phyloP scores from a whole-genome alignment of 2,888 invertebrate species.

The Drosophila pegasa region DNA sequence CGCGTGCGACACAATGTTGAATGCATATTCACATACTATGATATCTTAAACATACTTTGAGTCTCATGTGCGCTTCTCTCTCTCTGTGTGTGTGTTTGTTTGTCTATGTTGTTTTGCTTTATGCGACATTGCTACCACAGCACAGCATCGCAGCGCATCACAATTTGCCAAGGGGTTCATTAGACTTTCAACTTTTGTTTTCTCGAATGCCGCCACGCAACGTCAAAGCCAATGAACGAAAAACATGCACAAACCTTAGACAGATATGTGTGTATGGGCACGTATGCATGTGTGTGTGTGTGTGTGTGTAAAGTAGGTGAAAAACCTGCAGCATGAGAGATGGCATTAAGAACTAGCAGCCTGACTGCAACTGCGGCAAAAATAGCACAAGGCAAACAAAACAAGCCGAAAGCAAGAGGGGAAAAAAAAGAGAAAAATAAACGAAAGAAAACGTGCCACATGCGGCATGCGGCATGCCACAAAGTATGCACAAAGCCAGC shows the following conservation, averaged over 20 bases:
- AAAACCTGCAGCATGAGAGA: constrained; percentile 6
- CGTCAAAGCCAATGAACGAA: constrained; percentile 77
- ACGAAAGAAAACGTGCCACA: constrained; percentile 53
- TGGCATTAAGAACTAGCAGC: constrained; percentile 1
- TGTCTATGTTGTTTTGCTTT: constrained; percentile 44
- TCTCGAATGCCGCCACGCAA: constrained; percentile 41
- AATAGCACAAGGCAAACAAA: constrained; percentile 47
- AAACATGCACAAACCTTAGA: constrained; percentile 58
- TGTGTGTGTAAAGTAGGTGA: constrained; percentile 8
- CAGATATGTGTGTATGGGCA: constrained; percentile 12
- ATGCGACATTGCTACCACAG: constrained; percentile 38
- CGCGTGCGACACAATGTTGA: constrained; percentile 20
- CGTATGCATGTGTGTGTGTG: neutral
- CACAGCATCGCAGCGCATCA: constrained; percentile 20
- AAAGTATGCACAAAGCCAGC: constrained; percentile 49
- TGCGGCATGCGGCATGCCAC: constrained; percentile 41
- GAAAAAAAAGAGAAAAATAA: neutral
- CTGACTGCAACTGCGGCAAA: constrained; percentile 57
- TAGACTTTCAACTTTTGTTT: constrained; percentile 70
- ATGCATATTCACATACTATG: constrained; percentile 22
- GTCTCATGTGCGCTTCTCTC: neutral
- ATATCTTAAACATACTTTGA: constrained; percentile 20
- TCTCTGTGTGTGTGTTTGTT: constrained; percentile 8
- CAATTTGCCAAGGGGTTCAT: constrained; percentile 74
- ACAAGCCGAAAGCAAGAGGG: constrained; percentile 36